Base-by-base conservation (phyloP, 1,140 invertebrate species). In the Macrostomum lignano region DNA sequence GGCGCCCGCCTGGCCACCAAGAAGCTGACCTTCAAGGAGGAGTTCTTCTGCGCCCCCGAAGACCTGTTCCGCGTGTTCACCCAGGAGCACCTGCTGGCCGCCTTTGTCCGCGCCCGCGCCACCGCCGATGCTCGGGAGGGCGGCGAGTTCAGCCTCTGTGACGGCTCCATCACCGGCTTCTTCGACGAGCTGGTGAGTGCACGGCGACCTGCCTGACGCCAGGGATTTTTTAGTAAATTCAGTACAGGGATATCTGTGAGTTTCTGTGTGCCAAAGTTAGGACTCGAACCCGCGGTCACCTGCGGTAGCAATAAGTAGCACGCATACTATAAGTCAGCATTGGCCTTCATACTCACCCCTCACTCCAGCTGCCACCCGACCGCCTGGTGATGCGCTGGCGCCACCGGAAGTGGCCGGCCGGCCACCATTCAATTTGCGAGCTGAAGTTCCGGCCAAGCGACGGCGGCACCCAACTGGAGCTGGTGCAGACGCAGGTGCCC, bases 381-480 rank as follows among this genome's bases (percentile, higher is more conserved):
- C 75, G 72, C 54, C 79, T 96, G 36, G 67, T 72, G n/a, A 73
- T 84, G 58, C 68, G 67, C 40, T 98, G 88, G 88, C 62, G 86
- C 46, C 71, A 78, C 41, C 88, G 82, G 61, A 69, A 70, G 26
- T 98, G 88, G 82, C 81, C 84, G 3, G 65, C 65, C 17, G 75
- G 70, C 30, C 79, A 93, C 61, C 81, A 69, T 58, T 93, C 86
- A 1, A 65, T 68, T 41, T 84, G 94, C 24, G 70, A 66, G 7
- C 67, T 93, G 23, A 65, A 68, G 34, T 72, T 94, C 37, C 62
- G 69, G 24, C 70, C 91, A 58, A 73, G 73, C 55, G 70, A 60
- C 26, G 76, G 79, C 47, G 70, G 72, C 44, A 88, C 81, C 0
- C 61, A 71, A 48, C 65, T 93, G 22, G 67, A 55, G 32, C 46